Evolutionary conservation across 1,140 invertebrate genomes (phyloP).

Genomic region (Drosophila bifasciata): DNA sequence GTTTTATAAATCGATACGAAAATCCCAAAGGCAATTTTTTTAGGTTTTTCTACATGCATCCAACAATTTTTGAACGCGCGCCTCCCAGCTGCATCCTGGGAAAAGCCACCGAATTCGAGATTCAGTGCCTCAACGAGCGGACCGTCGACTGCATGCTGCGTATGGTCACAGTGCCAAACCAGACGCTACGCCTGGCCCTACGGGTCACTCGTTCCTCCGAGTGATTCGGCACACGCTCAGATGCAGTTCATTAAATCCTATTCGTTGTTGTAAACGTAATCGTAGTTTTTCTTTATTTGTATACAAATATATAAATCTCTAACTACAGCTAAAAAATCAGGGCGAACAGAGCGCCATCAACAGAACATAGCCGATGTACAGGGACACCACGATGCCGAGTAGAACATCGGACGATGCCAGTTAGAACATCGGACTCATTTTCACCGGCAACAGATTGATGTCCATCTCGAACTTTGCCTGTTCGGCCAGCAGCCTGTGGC

Average conservation of each 20-base stretch:
- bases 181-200: constrained; percentile 84
- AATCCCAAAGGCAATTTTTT: too few relatives aligned
- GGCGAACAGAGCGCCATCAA: constrained; percentile 56
- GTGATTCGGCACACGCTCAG: constrained; percentile 24
- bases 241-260: constrained; percentile 14
- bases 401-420: too few relatives aligned
- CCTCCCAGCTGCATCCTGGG: too few relatives aligned
- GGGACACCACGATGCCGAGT: background rate
- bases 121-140: constrained; percentile 85
- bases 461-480: constrained; percentile 93
- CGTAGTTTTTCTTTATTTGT: constrained; percentile 51
- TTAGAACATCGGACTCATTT: constrained; percentile 90
- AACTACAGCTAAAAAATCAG: background rate
- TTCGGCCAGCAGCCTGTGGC: constrained; percentile 92
- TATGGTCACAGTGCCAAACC: constrained; percentile 86
- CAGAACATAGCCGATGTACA: constrained; percentile 52
- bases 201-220: constrained; percentile 26
- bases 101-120: constrained; percentile 85
- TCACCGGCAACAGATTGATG: constrained; percentile 91
- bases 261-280: constrained; percentile 24
- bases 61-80: too few relatives aligned
- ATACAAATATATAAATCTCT: constrained; percentile 54
- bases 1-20: too few relatives aligned
- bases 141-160: constrained; percentile 85
- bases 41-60: too few relatives aligned